A percentile compares a stretch with the other conserved stretches of the same genome.
These are phyloP conservation scores for Yoshiicerus persimilis DNA, from an alignment of 1,140 invertebrate species.

Conservation along the genomic window DNA sequence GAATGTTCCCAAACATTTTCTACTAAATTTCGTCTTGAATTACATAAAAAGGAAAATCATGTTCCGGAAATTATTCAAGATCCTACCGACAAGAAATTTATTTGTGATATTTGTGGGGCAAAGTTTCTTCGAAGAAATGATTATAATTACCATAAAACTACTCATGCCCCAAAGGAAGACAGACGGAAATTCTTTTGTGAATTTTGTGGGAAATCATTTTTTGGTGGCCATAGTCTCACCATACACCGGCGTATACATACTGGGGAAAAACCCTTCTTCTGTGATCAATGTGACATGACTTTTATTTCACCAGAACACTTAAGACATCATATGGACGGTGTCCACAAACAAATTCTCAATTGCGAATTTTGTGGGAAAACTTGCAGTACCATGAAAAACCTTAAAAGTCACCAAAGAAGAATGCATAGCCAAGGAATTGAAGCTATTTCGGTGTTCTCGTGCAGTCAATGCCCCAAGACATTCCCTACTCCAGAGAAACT, in stretches of 20 bases:
- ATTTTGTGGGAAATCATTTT: not conserved
- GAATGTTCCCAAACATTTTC: not conserved
- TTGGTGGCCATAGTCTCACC: not conserved
- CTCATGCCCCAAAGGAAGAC: not conserved
- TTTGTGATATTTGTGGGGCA: not conserved
- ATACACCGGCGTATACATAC: not conserved
- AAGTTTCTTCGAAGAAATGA: not conserved
- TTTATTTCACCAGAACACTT: too few species aligned
- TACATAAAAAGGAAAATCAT: not conserved
- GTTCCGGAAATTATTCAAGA: not conserved
- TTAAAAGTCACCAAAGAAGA: too few species aligned
- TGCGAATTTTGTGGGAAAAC: too few species aligned
- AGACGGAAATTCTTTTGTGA: not conserved
- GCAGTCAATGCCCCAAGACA: too few species aligned
- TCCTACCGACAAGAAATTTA: not conserved
- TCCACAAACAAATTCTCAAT: too few species aligned
- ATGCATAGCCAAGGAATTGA: too few species aligned
- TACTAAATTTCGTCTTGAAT: not conserved
- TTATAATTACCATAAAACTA: not conserved
- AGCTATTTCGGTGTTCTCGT: too few species aligned
- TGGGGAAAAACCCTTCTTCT: not conserved
- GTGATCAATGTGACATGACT: not conserved
- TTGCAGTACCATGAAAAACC: too few species aligned
- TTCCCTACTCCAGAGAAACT: too few species aligned
- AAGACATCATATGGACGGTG: too few species aligned